These are phyloP conservation scores for Rhabdornis inornatus DNA, from an alignment of 2,113 vertebrate species.

Conservation along the genomic window DNA sequence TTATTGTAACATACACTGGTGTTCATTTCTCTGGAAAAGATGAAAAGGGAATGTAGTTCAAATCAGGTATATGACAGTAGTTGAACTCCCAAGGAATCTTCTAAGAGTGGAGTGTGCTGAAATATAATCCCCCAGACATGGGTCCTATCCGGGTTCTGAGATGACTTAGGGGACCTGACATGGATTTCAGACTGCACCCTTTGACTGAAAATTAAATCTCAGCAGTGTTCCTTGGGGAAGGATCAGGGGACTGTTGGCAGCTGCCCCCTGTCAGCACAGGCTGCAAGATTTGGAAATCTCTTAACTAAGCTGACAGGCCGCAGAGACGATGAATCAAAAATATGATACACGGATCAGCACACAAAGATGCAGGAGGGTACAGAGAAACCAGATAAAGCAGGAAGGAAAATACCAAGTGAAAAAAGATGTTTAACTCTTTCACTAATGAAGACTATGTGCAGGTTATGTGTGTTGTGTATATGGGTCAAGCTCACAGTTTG, in stretches of 20 bases:
- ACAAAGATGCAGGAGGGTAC: conserved; percentile 62
- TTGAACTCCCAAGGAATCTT: conserved; percentile 60
- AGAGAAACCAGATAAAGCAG: conserved; percentile 49
- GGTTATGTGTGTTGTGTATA: neutral
- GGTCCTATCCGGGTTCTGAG: conserved; percentile 67
- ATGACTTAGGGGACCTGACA: conserved; percentile 78
- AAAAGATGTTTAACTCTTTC: conserved; percentile 63
- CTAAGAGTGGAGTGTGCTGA: conserved; percentile 38
- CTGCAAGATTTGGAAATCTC: conserved; percentile 81
- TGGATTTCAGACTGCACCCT: conserved; percentile 76
- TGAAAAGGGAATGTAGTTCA: neutral
- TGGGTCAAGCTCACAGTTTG: neutral
- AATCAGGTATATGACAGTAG: conserved; percentile 11
- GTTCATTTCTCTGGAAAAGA: neutral
- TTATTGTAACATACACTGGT: neutral
- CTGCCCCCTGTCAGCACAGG: conserved; percentile 79
- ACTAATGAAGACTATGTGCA: neutral
- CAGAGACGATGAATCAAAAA: conserved; percentile 76
- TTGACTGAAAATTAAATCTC: conserved; percentile 82
- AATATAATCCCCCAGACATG: conserved; percentile 61
- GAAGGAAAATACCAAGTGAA: conserved; percentile 41
- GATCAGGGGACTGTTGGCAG: conserved; percentile 77
- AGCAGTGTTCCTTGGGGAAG: conserved; percentile 74
- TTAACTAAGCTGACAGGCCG: conserved; percentile 83
- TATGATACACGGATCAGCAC: conserved; percentile 74